A percentile compares a stretch with the other conserved stretches of the same genome.
Conservation (phyloP, 2,797 vertebrate species). For the Leptodactylus fallax region DNA sequence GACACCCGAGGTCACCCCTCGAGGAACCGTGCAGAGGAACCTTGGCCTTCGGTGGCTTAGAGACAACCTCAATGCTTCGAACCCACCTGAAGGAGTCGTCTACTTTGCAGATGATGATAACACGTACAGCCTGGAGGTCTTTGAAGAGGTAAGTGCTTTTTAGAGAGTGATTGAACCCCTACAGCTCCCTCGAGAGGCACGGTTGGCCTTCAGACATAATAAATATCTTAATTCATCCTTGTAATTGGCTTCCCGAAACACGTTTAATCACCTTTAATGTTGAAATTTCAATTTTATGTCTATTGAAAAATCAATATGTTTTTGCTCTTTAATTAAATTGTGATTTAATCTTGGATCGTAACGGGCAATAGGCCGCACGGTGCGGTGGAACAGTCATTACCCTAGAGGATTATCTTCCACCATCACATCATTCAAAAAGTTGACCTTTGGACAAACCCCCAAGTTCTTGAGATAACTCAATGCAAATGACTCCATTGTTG, state of each 20-base stretch:
- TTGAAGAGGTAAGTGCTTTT: constrained; percentile 87
- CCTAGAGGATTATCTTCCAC: neutral
- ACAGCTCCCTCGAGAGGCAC: neutral
- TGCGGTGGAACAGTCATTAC: neutral
- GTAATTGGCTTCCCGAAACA: constrained; percentile 38
- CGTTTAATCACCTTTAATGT: constrained; percentile 46
- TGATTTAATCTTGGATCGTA: constrained; percentile 32
- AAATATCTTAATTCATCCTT: constrained; percentile 46
- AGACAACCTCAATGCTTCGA: constrained; percentile 63
- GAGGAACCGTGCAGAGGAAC: constrained; percentile 80
- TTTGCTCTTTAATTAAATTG: constrained; percentile 50
- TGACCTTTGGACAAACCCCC: constrained; percentile 2
- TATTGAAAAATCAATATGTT: constrained; percentile 45
- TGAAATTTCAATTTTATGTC: constrained; percentile 30
- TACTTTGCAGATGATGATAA: constrained; percentile 98
- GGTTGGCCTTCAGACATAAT: constrained; percentile 30
- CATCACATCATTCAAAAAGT: neutral
- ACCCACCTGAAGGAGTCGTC: constrained; percentile 81
- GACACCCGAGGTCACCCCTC: constrained; percentile 77
- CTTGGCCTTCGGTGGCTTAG: constrained; percentile 80
- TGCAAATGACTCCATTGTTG: neutral
- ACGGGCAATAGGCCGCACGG: neutral
- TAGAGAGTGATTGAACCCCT: neutral
- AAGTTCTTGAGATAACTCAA: too few relatives aligned
- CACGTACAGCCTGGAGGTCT: constrained; percentile 95